phyloP scores from a whole-genome alignment of 2,113 vertebrate genomes.

The Rhineura floridana region DNA sequence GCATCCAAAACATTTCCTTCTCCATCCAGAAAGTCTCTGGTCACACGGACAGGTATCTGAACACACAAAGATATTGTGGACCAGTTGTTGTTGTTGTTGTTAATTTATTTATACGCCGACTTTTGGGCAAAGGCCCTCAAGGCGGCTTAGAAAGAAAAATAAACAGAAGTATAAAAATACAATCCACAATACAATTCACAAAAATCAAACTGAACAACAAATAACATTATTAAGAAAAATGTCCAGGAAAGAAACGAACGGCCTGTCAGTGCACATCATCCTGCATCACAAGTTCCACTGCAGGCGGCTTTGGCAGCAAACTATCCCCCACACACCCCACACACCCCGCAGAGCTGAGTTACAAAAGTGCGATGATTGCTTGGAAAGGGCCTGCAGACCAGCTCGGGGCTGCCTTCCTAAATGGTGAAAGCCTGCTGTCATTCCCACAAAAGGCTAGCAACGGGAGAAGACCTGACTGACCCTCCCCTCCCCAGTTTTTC shows the following conservation, averaged over 20 bases:
- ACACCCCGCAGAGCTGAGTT: constrained; percentile 7
- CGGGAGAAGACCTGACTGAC: not conserved
- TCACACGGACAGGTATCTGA: not conserved
- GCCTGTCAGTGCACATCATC: not conserved
- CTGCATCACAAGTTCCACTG: not conserved
- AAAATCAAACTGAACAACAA: no score
- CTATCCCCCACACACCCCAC: no score
- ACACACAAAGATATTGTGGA: not conserved
- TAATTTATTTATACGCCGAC: no score
- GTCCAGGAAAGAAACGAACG: no score
- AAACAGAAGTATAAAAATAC: no score
- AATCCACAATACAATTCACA: not conserved
- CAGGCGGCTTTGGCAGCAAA: not conserved
- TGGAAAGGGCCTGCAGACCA: constrained; percentile 7
- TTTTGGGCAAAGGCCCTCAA: no score
- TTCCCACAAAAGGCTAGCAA: constrained; percentile 22
- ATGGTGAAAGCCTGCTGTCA: constrained; percentile 25
- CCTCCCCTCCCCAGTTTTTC: not conserved
- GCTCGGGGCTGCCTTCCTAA: constrained; percentile 22
- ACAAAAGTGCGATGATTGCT: not conserved
- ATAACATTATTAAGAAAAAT: no score
- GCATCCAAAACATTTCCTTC: not conserved
- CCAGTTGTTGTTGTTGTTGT: no score
- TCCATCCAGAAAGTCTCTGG: not conserved
- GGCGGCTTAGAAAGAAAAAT: no score